These are phyloP conservation scores for Penaeus vannamei DNA, from an alignment of 1,140 invertebrate genomes.

Conservation along the genomic window DNA sequence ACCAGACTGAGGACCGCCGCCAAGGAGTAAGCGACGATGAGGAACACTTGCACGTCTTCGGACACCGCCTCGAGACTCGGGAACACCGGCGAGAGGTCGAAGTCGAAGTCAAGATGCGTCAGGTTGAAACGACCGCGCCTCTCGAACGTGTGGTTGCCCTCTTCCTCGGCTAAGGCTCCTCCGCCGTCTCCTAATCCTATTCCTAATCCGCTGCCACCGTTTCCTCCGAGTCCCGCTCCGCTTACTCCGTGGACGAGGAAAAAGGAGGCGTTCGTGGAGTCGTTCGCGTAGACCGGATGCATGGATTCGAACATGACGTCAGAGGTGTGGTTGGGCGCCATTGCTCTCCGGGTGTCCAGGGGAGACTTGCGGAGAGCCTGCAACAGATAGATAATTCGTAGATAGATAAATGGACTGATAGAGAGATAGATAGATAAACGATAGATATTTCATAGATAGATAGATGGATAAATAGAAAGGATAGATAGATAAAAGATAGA, in stretches of 20 bases:
- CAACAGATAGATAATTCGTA: neutral
- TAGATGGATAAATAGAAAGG: neutral
- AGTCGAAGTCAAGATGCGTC: conserved; percentile 13
- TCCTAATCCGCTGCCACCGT: no score
- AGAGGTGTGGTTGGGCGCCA: neutral
- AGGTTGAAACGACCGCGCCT: conserved; percentile 30
- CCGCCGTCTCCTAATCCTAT: no score
- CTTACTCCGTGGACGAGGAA: neutral
- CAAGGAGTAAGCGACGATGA: conserved; percentile 71
- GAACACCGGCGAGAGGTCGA: conserved; percentile 26
- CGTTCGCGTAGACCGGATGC: neutral
- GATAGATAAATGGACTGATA: neutral
- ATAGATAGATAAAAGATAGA: neutral
- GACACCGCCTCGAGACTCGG: conserved; percentile 69
- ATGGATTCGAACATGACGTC: neutral
- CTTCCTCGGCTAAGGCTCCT: neutral
- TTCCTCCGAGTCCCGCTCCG: no score
- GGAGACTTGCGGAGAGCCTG: no score
- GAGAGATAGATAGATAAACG: no score
- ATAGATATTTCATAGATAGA: neutral
- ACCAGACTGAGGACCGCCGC: conserved; percentile 71
- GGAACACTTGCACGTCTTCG: conserved; percentile 69
- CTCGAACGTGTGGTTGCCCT: neutral
- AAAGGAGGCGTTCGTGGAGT: neutral
- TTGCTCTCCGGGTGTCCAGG: no score